phyloP scores from a whole-genome alignment of 1,140 invertebrate species.

The Cataglyphis hispanica region DNA sequence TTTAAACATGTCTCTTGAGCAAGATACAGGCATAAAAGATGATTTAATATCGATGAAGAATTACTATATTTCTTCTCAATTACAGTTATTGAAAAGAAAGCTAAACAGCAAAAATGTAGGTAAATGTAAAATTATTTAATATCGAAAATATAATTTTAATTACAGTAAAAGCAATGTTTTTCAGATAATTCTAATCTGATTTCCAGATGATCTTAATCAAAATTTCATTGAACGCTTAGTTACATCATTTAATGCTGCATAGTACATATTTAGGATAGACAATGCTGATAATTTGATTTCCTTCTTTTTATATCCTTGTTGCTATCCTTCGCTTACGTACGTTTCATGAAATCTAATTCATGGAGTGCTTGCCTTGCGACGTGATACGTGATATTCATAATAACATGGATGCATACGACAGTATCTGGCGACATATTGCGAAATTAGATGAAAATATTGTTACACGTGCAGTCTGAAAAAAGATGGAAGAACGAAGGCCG shows the following conservation, averaged over 20 bases:
- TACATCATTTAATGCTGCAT: background rate
- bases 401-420: background rate
- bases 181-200: too few species aligned
- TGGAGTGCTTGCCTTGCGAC: background rate
- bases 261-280: conserved; percentile 9
- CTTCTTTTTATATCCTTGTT: conserved; percentile 24
- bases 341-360: conserved; percentile 42
- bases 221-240: background rate
- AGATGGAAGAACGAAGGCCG: background rate
- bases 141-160: background rate
- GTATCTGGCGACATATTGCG: background rate
- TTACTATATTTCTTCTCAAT: background rate
- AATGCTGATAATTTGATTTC: conserved; percentile 30
- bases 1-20: background rate
- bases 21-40: background rate
- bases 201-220: background rate
- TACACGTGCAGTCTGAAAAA: conserved; percentile 5
- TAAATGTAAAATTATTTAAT: conserved; percentile 15
- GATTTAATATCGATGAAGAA: background rate
- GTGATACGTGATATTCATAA: conserved; percentile 21
- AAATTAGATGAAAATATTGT: conserved; percentile 53
- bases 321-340: conserved; percentile 23
- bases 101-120: background rate
- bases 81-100: background rate
- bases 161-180: background rate